Evolutionary conservation across 2,113 vertebrate species (phyloP).

Genomic region (Mellivora capensis): DNA sequence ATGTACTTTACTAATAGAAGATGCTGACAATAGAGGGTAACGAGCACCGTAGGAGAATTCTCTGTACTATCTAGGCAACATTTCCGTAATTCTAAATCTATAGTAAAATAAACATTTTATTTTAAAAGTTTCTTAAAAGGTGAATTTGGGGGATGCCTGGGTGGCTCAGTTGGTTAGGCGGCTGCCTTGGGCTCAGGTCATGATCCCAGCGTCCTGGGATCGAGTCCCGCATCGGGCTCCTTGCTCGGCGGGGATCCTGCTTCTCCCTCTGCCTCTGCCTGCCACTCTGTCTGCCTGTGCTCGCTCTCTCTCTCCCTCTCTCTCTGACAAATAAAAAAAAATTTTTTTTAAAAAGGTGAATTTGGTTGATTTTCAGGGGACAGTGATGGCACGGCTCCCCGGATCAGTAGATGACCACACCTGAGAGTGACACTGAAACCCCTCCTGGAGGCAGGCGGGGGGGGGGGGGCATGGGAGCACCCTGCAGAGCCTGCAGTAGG

Average conservation of each 20-base stretch:
- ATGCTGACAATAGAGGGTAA: neutral
- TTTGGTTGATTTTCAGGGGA: conserved; percentile 21
- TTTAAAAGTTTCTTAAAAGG: neutral
- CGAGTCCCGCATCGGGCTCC: no score
- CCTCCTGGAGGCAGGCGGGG: neutral
- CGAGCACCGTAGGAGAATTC: no score
- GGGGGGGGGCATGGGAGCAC: rapidly evolving
- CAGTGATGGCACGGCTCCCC: neutral
- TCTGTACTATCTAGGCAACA: rapidly evolving
- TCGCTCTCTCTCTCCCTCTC: no score
- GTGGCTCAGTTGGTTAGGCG: no score
- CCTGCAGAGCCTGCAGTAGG: no score
- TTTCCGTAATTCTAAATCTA: neutral
- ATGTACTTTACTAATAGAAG: neutral
- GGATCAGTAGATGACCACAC: neutral
- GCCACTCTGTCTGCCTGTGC: no score
- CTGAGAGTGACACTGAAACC: neutral
- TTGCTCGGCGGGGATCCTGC: no score
- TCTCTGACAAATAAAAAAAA: no score
- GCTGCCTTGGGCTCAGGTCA: no score
- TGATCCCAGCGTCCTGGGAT: no score
- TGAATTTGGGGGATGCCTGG: no score
- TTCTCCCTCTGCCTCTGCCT: no score
- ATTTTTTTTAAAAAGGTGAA: conserved; percentile 47
- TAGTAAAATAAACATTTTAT: neutral